Base-by-base conservation (phyloP, 2,888 invertebrate genomes). In the Ethmia dodecea region DNA sequence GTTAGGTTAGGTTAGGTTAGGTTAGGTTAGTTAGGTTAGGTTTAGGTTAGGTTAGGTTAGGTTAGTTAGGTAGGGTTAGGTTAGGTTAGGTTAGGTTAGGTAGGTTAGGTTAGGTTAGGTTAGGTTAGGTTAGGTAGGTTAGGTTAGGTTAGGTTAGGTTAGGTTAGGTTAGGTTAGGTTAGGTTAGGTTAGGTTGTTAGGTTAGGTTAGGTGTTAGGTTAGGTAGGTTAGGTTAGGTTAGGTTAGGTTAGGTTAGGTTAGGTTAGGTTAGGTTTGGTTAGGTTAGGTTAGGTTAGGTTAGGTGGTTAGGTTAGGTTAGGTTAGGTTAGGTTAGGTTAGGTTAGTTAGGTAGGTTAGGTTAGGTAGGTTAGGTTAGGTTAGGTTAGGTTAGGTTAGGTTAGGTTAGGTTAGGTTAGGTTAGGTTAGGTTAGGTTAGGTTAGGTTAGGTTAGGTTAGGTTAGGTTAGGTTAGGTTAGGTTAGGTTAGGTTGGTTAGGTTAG, bases 291-390 rank as follows among this genome's bases (percentile, higher is more conserved):
- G 26, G 41, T 28, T 47, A 40, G 43, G 44, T 49, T 49, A 45
- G 45, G 49, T 44, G 44, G 45, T 42, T 44, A 41, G 41, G 44
- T 44, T 45, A 38, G 48, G 42, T 42, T 42, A 33, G 42, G 38
- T 39, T 37, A 40, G 42, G 43, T 49, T 49, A 44, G 44, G 49
- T 43, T 45, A 40, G 43, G 45, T 42, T 43, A 40, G 40, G 43
- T 43, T 45, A 38, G 44, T 42, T 43, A 40, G 40, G 38, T 40
- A 38, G 33, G 35, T 40, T 35, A 35, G 35, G 32, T 18, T 18
- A 18, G 18, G 18, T 25, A 25, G 25, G 25, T 24, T 25, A 14
- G 25, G 25, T 32, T 24, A 47, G 39, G 28, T 30, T 30, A 31
- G 38, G 43, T 40, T 38, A 30, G 18, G 18, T 18, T 18, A 18